A percentile compares a stretch with the other conserved stretches of the same genome.
Conservation (phyloP, 2,888 invertebrate genomes). For the Metalampra italica region DNA sequence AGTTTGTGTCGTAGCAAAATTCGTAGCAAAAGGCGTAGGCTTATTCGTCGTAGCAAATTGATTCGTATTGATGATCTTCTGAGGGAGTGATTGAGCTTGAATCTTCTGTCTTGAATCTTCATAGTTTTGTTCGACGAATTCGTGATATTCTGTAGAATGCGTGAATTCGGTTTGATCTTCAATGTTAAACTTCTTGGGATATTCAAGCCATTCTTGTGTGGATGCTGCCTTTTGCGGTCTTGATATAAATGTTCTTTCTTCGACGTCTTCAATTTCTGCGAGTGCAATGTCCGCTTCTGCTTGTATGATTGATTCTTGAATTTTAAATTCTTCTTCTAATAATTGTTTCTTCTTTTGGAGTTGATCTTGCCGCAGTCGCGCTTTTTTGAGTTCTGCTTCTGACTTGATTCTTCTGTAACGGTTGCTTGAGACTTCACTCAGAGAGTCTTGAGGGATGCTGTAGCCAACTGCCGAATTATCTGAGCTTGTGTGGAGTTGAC, state of each 20-base stretch:
- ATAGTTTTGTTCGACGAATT: no score
- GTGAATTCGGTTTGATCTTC: no score
- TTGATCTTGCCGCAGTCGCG: neutral
- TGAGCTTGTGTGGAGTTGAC: neutral
- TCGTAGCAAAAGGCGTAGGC: no score
- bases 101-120: no score
- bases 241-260: neutral
- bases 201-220: neutral
- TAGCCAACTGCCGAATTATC: neutral
- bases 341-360: neutral
- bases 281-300: neutral
- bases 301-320: neutral
- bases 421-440: neutral
- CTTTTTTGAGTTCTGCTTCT: neutral
- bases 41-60: no score
- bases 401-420: neutral
- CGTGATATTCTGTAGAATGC: no score
- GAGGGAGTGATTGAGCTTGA: no score
- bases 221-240: neutral
- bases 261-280: neutral
- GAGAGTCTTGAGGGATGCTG: neutral
- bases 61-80: no score
- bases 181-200: no score
- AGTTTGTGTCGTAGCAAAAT: no score
- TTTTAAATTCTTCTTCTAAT: neutral